phyloP scores from a whole-genome alignment of 2,888 invertebrate species.

The Andrena flavipes region DNA sequence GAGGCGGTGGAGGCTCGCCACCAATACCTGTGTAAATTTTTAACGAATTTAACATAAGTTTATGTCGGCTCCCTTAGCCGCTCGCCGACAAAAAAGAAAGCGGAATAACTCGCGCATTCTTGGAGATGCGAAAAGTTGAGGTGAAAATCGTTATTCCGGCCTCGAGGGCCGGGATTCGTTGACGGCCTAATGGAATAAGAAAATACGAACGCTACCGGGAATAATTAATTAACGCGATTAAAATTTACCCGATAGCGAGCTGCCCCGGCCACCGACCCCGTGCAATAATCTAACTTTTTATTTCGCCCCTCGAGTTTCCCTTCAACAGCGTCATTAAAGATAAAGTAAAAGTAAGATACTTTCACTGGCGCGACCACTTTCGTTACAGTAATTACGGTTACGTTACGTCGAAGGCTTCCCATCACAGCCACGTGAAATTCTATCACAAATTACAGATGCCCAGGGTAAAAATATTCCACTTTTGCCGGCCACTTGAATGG shows the following conservation, averaged over 20 bases:
- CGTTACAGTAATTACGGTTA: conserved; percentile 29
- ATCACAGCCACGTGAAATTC: neutral
- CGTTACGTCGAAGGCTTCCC: conserved; percentile 1
- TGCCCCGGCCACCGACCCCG: neutral
- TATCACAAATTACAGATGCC: neutral
- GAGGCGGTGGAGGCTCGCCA: conserved; percentile 27
- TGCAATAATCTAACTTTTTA: conserved; percentile 23
- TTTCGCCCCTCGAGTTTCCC: conserved; percentile 5
- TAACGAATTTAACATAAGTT: conserved; percentile 73
- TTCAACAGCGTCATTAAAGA: neutral
- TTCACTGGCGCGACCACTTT: neutral
- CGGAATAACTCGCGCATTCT: conserved; percentile 49
- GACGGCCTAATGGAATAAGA: conserved; percentile 47
- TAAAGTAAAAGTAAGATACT: conserved; percentile 14
- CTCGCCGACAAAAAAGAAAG: neutral
- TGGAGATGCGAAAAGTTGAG: conserved; percentile 15
- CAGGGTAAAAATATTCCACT: conserved; percentile 1
- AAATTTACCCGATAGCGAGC: conserved; percentile 20
- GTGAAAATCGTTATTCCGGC: conserved; percentile 33
- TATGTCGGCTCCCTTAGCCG: conserved; percentile 30
- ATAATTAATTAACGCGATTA: conserved; percentile 48
- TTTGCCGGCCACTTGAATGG: neutral
- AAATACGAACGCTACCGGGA: conserved; percentile 35
- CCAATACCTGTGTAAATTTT: conserved; percentile 69
- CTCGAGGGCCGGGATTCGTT: conserved; percentile 20